phyloP scores from a whole-genome alignment of 2,113 vertebrate genomes.

The Hydropotes inermis region DNA sequence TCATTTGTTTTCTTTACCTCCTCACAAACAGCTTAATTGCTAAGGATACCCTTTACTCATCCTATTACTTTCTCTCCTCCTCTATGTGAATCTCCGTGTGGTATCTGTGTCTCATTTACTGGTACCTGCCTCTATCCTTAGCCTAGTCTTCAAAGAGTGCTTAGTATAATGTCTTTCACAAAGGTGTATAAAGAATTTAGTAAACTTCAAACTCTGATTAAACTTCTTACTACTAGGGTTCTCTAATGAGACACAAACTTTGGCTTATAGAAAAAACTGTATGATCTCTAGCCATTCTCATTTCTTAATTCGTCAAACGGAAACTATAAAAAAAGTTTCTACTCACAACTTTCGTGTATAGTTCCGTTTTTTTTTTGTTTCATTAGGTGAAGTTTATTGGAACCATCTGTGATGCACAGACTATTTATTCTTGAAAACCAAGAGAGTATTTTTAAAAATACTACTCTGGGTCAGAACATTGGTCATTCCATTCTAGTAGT shows the following conservation, averaged over 20 bases:
- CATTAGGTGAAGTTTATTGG: constrained; percentile 40
- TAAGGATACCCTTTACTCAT: background rate
- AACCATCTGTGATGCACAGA: constrained; percentile 42
- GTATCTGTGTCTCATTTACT: background rate
- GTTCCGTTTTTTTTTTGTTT: constrained; percentile 43
- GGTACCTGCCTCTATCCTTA: background rate
- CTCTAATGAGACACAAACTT: background rate
- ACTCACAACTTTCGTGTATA: constrained; percentile 15
- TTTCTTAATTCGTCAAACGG: constrained; percentile 39
- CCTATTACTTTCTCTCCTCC: background rate
- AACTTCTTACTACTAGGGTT: background rate
- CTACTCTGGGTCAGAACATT: background rate
- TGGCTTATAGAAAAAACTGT: background rate
- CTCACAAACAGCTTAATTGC: background rate
- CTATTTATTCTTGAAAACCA: constrained; percentile 38
- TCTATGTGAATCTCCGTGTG: background rate
- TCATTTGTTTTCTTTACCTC: background rate
- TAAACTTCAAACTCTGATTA: background rate
- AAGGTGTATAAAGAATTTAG: background rate
- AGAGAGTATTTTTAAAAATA: constrained; percentile 23
- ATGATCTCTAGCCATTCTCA: constrained; percentile 39
- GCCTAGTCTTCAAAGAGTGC: background rate
- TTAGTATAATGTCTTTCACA: background rate
- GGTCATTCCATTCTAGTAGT: background rate
- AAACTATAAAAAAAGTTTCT: constrained; percentile 52